Evolutionary conservation across 2,888 invertebrate genomes (phyloP), one percentile per base, ranked within the genome.

Genomic region (Eupeodes latifasciatus): DNA sequence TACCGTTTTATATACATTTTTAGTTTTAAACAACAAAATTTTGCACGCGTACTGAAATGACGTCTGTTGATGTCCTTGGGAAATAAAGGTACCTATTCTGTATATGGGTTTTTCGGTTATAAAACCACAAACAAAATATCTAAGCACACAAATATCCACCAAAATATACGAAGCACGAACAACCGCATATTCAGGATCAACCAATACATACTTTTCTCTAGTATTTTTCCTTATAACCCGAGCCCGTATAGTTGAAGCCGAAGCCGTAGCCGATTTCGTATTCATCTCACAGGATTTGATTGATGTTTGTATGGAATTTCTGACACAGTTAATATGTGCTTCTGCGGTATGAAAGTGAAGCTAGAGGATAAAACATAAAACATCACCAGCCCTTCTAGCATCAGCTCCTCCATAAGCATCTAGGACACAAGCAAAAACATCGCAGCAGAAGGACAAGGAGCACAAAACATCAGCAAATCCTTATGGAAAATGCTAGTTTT

Each of bases 251-350:
- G 27, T 27, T 27, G 27, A 27, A 27, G 27, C 27, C 2, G 27
- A 27, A 27, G 27, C 27, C 27, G 27, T 47, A 72, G 64, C 88
- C 85, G 81, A 88, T 88, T 88, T 81, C 57, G 88, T 88, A 88
- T 88, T 88, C 88, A 88, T 88, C 88, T 88, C 88, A 88, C 85
- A 88, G 88, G 88, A 88, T 88, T 88, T 88, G 88, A 88, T 88
- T 88, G 88, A 88, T 88, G 88, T 85, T 88, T 88, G 88, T 85
- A 88, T 85, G 88, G 88, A 88, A 88, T 88, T 88, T 88, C 88
- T 85, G 88, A 88, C 88, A 88, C 88, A 88, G 88, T 88, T 88
- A 88, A 88, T 88, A 88, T 86, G 83, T 77, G 77, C 57, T 81
- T 77, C 62, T 85, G 80, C 53, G 77, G 83, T 55, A 77, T 59